phyloP scores from a whole-genome alignment of 1,140 invertebrate genomes.

The Bombus waltoni region DNA sequence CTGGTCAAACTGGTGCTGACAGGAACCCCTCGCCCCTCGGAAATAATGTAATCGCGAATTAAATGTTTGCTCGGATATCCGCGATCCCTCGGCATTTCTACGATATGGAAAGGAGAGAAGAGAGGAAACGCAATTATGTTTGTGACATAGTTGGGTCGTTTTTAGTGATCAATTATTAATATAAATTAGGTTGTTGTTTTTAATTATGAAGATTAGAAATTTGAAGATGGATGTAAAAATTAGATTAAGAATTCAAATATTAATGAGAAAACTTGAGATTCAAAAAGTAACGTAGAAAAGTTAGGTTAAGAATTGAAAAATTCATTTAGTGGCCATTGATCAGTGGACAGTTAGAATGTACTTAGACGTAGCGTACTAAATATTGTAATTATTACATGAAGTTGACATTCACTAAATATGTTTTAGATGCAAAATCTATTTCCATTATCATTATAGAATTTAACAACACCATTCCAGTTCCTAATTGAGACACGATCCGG shows the following conservation, averaged over 20 bases:
- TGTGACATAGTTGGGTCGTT: not conserved
- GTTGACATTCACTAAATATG: no score
- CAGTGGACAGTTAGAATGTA: not conserved
- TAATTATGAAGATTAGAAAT: not conserved
- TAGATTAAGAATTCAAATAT: not conserved
- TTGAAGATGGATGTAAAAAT: not conserved
- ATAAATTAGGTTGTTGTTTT: not conserved
- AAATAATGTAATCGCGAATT: slow-evolving; percentile 81
- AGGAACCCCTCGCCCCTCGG: slow-evolving; percentile 65
- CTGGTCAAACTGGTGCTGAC: slow-evolving; percentile 76
- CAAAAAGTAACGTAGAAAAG: not conserved
- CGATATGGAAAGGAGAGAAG: not conserved
- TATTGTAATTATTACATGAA: not conserved
- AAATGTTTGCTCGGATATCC: slow-evolving; percentile 76
- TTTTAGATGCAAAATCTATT: no score
- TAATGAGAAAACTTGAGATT: not conserved
- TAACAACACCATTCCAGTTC: no score
- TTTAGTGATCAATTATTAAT: not conserved
- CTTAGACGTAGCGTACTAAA: not conserved
- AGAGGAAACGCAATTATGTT: not conserved
- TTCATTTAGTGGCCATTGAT: not conserved
- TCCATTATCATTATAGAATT: no score
- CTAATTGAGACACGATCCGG: no score
- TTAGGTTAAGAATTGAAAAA: not conserved
- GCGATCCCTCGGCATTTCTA: slow-evolving; percentile 30